These are phyloP conservation scores for Lichenostomus cassidix DNA, from an alignment of 2,113 vertebrate species.

Conservation along the genomic window DNA sequence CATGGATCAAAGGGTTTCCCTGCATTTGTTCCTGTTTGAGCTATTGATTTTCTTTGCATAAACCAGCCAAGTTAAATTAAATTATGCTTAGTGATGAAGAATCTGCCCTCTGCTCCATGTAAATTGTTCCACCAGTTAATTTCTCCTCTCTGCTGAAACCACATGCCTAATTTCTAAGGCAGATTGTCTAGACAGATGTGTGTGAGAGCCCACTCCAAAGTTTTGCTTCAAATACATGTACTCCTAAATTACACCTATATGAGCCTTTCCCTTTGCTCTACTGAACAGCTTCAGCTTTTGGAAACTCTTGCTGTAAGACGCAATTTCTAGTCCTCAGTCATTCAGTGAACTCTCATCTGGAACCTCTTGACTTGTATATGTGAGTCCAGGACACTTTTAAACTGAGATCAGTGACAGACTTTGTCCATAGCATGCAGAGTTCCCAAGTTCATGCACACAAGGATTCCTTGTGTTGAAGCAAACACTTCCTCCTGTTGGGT, in stretches of 20 bases:
- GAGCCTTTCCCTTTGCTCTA: not conserved
- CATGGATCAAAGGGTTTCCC: not conserved
- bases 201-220: not conserved
- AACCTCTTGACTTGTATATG: not conserved
- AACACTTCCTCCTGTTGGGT: not conserved
- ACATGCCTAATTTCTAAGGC: not conserved
- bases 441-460: not conserved
- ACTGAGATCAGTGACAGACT: not conserved
- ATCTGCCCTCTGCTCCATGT: not conserved
- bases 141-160: not conserved
- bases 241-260: not conserved
- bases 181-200: not conserved
- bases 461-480: not conserved
- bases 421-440: not conserved
- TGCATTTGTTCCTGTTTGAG: not conserved
- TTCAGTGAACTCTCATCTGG: not conserved
- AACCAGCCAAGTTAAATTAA: constrained; percentile 3
- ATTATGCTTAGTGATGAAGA: not conserved
- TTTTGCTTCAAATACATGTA: not conserved
- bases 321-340: not conserved
- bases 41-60: not conserved
- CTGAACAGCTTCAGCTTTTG: not conserved
- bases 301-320: not conserved
- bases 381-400: not conserved
- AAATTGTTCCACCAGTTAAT: not conserved